Conservation (phyloP, 2,797 vertebrate genomes). For the Acanthis flammea region DNA sequence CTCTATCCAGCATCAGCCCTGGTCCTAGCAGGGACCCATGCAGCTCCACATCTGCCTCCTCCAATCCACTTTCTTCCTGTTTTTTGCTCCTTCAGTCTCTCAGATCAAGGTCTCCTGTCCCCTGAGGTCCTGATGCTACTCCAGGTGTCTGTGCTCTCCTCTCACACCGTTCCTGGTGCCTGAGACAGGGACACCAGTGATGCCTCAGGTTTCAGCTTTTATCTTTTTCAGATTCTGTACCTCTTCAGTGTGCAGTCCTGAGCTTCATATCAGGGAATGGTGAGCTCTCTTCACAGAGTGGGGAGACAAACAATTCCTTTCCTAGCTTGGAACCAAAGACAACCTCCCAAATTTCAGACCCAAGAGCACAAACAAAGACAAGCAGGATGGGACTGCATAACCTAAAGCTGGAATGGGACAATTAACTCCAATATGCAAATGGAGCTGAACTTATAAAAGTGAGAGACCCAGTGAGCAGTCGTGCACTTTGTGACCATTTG, state of each 20-base stretch:
- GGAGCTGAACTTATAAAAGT: background rate
- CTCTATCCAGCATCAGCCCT: background rate
- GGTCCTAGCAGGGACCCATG: background rate
- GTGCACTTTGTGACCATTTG: background rate
- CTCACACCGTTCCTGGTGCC: background rate
- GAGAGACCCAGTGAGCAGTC: accelerated
- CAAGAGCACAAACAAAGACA: background rate
- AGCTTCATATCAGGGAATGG: background rate
- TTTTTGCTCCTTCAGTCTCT: background rate
- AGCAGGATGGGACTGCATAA: background rate
- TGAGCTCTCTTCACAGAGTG: background rate
- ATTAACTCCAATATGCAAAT: background rate
- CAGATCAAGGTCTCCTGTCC: background rate
- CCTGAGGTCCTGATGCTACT: background rate
- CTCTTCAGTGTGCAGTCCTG: background rate
- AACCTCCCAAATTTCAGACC: background rate
- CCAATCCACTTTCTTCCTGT: background rate
- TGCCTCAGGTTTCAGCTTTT: background rate
- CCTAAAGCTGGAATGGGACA: background rate
- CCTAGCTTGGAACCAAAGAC: background rate
- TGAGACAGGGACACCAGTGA: accelerated
- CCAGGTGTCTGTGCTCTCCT: background rate
- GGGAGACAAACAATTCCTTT: background rate
- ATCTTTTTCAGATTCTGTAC: background rate
- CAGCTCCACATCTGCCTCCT: background rate